Base-by-base conservation (phyloP, 2,888 invertebrate genomes). In the Coenonympha arcania region DNA sequence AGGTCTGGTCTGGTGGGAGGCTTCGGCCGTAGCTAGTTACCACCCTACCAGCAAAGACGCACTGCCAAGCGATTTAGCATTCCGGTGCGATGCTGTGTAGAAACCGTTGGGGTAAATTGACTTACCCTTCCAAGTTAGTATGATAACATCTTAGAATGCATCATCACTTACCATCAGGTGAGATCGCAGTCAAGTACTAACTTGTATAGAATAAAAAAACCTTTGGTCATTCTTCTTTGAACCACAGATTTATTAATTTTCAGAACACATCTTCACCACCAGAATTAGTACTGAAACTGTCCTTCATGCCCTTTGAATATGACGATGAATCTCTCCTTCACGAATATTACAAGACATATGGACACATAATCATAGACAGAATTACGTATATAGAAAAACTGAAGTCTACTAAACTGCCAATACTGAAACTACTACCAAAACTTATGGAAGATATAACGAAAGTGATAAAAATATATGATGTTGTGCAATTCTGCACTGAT, bases 311-410 rank as follows among this genome's bases (percentile, higher is more conserved):
- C 0, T 84, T 84, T 11, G 78, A 84, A 54, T 55, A 60, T 0
- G 73, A 77, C 0, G 40, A 64, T 0, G 63, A 68, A 24, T 55
- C 68, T 2, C 56, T 80, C 0, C 58, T 81, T 0, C 61, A 58
- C 0, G 79, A 82, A 33, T 77, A 84, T 48, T 58, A 56, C 22
- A 84, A 82, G 52, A 83, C 81, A 0, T 86, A 85, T 52, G 83
- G 82, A 78, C 76, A 76, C 15, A 73, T 86, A 0, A 20, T 85
- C 0, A 73, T 66, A 0, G 84, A 85, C 37, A 57, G 83, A 26
- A 53, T 85, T 1, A 49, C 61, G 0, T 85, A 72, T 41, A 68
- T 84, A 0, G 83, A 81, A 22, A 76, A 63, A 48, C 57, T 82
- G 0, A 78, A 76, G 61, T 47, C 63, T 0, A 69, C 66, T 19